Evolutionary conservation across 2,113 vertebrate species (phyloP), one percentile per base, ranked within the genome.

Genomic region (Misgurnus mizolepis): DNA sequence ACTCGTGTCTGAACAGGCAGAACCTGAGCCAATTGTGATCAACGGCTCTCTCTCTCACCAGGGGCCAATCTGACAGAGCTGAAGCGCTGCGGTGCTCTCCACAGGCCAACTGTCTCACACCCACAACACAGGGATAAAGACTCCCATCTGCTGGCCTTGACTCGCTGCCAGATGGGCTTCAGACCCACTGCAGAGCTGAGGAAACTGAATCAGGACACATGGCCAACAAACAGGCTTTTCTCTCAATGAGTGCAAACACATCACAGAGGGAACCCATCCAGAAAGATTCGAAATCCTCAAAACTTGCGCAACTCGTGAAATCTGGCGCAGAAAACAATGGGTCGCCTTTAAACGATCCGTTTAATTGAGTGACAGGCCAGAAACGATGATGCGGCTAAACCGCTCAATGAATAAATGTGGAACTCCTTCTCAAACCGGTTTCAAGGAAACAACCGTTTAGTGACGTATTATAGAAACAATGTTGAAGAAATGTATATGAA

Each of bases 1-100:
- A 65, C 88, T 93, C 91, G 79, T 89, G 91, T 87, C 89, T 89
- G 86, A 91, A 90, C 92, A 93, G 88, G 91, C 90, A 91, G 64
- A 83, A 11, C 67, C 55, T 50, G 27, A 71, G 65, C 80, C 78
- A 65, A 71, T 85, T 76, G 82, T 76, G 61, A 67, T 79, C 79
- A 79, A 56, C 65, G 78, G 58, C 66, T 82, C 79, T 84, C 72
- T 74, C 81, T 84, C 78, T 81, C 84, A 84, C 80, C 50, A 71
- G 81, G 83, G 77, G 69, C 70, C 64, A 65, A 83, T 80, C 67
- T 80, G 80, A 69, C 68, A 82, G 49, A 79, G 64, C 60, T 18
- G 68, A 14, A 12, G 62, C 84, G 43, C 76, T 49, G 71, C 62
- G 73, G 40, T 12, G 70, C 39, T 65, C 81, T 79, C 79, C 80